Conservation (phyloP, 2,888 invertebrate genomes). For the Xylota segnis region DNA sequence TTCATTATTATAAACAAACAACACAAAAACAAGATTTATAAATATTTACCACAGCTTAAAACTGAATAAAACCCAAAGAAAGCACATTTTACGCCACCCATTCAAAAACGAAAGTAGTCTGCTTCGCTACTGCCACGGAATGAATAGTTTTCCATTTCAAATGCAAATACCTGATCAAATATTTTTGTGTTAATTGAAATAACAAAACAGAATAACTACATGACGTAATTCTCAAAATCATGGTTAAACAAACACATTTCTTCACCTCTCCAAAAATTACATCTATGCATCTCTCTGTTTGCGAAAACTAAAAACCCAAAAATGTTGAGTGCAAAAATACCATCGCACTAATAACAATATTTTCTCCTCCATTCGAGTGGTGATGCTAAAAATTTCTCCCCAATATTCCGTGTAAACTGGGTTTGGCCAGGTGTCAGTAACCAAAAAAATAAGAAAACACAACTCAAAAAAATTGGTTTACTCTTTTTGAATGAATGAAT, state of each 20-base stretch:
- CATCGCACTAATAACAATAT: constrained; percentile 7
- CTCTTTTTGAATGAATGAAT: constrained; percentile 48
- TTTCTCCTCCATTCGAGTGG: constrained; percentile 34
- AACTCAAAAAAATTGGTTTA: constrained; percentile 13
- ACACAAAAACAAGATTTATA: not conserved
- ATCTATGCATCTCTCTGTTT: constrained; percentile 13
- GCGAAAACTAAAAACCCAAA: constrained; percentile 15
- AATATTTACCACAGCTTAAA: constrained; percentile 9
- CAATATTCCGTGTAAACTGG: constrained; percentile 34
- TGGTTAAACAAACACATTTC: constrained; percentile 39
- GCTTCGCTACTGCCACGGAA: not conserved
- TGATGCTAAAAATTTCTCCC: constrained; percentile 61
- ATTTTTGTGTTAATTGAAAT: not conserved
- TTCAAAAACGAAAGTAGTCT: constrained; percentile 29
- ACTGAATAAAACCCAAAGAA: not conserved
- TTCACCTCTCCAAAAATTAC: constrained; percentile 10
- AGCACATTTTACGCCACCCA: not conserved
- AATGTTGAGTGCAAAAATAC: constrained; percentile 1
- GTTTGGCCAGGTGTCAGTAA: constrained; percentile 45
- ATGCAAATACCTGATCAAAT: not conserved
- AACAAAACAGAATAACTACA: constrained; percentile 5
- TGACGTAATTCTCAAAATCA: constrained; percentile 40
- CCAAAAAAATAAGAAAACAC: too few species aligned
- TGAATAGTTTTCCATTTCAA: constrained; percentile 6
- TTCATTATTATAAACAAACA: not conserved